A percentile compares a stretch with the other conserved stretches of the same genome.
Conservation (phyloP, 1,140 invertebrate genomes). For the Arion vulgaris region DNA sequence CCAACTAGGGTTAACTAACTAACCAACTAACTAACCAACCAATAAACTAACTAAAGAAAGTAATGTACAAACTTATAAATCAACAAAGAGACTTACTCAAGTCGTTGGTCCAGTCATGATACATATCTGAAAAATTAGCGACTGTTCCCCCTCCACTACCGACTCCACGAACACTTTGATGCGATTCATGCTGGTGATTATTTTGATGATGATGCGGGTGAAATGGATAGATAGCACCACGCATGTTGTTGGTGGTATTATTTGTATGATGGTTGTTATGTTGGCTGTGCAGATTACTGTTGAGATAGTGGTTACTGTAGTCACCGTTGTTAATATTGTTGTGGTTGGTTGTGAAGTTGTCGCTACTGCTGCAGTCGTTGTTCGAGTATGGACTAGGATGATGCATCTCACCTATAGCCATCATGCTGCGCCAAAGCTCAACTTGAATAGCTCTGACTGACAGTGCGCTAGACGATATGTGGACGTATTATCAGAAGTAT, state of each 20-base stretch:
- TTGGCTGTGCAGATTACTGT: neutral
- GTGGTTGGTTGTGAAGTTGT: neutral
- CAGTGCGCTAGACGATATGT: no score
- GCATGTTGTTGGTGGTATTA: neutral
- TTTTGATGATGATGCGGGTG: conserved; percentile 11
- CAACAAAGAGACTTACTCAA: conserved; percentile 24
- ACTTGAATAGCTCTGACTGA: no score
- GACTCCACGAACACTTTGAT: neutral
- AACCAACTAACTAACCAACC: no score
- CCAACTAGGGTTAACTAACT: no score
- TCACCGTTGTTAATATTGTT: neutral
- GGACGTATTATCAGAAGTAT: neutral
- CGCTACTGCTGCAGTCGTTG: neutral
- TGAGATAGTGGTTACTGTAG: neutral
- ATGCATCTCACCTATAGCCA: conserved; percentile 22
- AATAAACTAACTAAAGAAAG: no score
- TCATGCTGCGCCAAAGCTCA: conserved; percentile 7
- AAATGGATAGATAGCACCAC: neutral
- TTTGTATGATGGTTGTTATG: neutral
- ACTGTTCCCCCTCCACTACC: neutral
- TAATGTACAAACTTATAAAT: neutral
- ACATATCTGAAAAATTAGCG: conserved; percentile 26
- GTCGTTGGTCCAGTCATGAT: conserved; percentile 25
- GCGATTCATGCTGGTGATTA: neutral
- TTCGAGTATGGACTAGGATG: conserved; percentile 4